Conservation (phyloP, 2,113 vertebrate species). For the Amphiprion percula region DNA sequence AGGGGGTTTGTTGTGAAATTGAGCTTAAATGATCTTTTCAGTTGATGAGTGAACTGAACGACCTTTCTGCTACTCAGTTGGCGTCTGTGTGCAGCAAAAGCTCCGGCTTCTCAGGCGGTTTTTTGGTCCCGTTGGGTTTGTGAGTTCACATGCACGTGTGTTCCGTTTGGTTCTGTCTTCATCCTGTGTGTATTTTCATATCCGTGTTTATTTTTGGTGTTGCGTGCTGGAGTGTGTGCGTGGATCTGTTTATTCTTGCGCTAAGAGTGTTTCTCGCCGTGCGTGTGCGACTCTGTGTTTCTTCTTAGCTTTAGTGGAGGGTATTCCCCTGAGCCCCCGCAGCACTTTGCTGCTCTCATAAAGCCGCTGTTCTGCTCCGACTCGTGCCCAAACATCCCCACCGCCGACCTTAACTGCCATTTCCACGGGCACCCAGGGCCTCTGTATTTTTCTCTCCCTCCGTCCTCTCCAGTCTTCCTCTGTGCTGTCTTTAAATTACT, state of each 20-base stretch:
- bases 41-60: too few relatives aligned
- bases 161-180: conserved; percentile 30
- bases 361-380: conserved; percentile 57
- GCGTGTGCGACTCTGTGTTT: conserved; percentile 37
- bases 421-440: conserved; percentile 48
- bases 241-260: conserved; percentile 56
- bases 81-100: background rate
- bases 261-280: conserved; percentile 43
- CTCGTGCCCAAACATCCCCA: conserved; percentile 64
- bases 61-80: too few relatives aligned
- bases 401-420: conserved; percentile 68
- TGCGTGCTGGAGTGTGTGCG: conserved; percentile 43
- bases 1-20: background rate
- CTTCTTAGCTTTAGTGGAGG: conserved; percentile 58
- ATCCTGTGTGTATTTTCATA: conserved; percentile 52
- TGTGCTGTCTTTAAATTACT: conserved; percentile 48
- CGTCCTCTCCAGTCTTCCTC: conserved; percentile 38
- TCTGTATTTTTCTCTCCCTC: conserved; percentile 40
- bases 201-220: conserved; percentile 67
- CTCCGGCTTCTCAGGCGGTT: background rate
- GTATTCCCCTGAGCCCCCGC: conserved; percentile 66
- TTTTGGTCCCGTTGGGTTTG: background rate
- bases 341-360: conserved; percentile 75
- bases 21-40: background rate
- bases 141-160: conserved; percentile 6